Evolutionary conservation across 2,888 invertebrate genomes (phyloP).

Genomic region (Dicycla oo): DNA sequence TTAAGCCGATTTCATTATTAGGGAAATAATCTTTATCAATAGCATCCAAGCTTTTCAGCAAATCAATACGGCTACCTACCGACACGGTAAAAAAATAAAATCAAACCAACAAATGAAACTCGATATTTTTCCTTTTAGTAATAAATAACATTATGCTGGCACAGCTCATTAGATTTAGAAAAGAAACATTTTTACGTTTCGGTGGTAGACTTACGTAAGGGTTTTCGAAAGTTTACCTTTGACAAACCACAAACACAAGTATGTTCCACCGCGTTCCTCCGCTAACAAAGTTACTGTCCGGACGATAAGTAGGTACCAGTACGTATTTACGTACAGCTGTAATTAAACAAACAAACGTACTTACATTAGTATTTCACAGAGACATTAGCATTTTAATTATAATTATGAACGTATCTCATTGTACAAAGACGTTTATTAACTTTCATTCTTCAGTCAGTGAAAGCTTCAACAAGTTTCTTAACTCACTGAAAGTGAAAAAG

Average conservation of each 20-base stretch:
- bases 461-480: constrained; percentile 20
- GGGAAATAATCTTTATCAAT: background rate
- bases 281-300: constrained; percentile 65
- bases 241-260: constrained; percentile 75
- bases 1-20: constrained; percentile 5
- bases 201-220: constrained; percentile 61
- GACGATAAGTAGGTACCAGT: constrained; percentile 56
- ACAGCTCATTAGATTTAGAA: constrained; percentile 50
- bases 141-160: constrained; percentile 41
- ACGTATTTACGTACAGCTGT: constrained; percentile 51
- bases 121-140: constrained; percentile 28
- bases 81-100: constrained; percentile 15
- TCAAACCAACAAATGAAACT: constrained; percentile 21
- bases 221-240: constrained; percentile 73
- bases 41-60: constrained; percentile 8
- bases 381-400: constrained; percentile 54
- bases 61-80: background rate
- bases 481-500: constrained; percentile 32
- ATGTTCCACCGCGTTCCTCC: constrained; percentile 59
- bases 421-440: constrained; percentile 30
- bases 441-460: constrained; percentile 21
- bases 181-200: constrained; percentile 47
- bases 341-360: constrained; percentile 50
- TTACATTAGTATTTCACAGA: constrained; percentile 22
- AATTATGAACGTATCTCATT: constrained; percentile 28